Evolutionary conservation across 2,113 vertebrate species (phyloP).

Genomic region (Elephas maximus): DNA sequence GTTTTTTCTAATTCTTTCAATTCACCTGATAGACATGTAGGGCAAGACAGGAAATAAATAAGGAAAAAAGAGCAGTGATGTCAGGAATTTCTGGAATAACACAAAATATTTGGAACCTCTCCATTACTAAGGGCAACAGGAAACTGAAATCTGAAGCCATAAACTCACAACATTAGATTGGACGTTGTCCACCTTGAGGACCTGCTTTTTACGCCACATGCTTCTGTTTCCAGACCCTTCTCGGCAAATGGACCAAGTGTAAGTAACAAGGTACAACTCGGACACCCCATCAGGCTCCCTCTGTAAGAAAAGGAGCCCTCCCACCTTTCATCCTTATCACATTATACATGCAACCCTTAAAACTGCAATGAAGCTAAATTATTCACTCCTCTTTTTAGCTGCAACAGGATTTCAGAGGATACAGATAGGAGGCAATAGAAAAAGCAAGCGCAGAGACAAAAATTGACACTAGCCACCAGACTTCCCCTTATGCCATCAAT

Average conservation of each 20-base stretch:
- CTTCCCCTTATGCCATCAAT: background rate
- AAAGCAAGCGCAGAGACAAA: background rate
- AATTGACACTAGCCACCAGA: accelerated
- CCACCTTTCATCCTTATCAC: background rate
- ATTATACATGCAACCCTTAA: background rate
- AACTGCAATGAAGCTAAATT: background rate
- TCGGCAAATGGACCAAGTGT: background rate
- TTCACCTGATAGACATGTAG: background rate
- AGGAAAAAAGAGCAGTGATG: background rate
- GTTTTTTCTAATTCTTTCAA: background rate
- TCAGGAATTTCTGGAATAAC: background rate
- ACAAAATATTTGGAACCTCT: background rate
- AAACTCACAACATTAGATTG: background rate
- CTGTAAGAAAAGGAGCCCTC: accelerated
- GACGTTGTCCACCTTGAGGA: background rate
- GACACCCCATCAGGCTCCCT: accelerated
- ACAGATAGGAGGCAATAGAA: background rate
- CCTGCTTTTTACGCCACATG: accelerated
- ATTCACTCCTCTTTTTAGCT: background rate
- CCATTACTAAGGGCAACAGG: background rate
- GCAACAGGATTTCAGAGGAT: background rate
- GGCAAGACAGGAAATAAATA: background rate
- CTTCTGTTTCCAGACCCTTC: background rate
- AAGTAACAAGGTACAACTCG: background rate
- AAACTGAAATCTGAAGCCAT: background rate